These are phyloP conservation scores for Pyrgus malvae DNA, from an alignment of 2,888 invertebrate species.

Conservation along the genomic window DNA sequence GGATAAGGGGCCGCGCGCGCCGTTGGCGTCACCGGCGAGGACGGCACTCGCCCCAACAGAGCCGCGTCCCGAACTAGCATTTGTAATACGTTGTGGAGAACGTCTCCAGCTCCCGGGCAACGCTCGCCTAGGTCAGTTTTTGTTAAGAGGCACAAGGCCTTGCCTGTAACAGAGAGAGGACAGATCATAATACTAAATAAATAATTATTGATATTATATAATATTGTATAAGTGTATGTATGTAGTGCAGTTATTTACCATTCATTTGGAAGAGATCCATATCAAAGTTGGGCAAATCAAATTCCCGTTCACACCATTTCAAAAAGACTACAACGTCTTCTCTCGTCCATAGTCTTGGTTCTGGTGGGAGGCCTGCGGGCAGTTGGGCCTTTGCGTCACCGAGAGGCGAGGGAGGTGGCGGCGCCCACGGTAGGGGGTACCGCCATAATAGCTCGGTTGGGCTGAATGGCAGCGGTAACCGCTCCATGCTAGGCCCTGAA, in stretches of 20 bases:
- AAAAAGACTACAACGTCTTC: conserved; percentile 94
- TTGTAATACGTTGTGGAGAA: conserved; percentile 95
- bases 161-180: conserved; percentile 80
- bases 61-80: conserved; percentile 92
- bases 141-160: conserved; percentile 94
- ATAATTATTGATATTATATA: neutral
- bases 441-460: conserved; percentile 93
- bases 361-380: conserved; percentile 91
- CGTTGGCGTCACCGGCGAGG: conserved; percentile 92
- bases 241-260: conserved; percentile 76
- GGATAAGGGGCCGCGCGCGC: conserved; percentile 87
- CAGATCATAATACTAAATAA: neutral
- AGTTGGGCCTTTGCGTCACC: conserved; percentile 94
- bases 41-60: conserved; percentile 89
- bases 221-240: neutral
- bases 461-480: conserved; percentile 90
- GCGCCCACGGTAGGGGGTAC: conserved; percentile 90
- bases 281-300: conserved; percentile 94
- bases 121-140: conserved; percentile 95
- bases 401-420: conserved; percentile 85
- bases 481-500: conserved; percentile 87
- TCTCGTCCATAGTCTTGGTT: conserved; percentile 94
- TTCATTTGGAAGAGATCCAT: conserved; percentile 98
- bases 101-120: conserved; percentile 96
- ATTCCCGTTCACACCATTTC: conserved; percentile 95